Evolutionary conservation across 2,888 invertebrate genomes (phyloP).

Genomic region (Protophormia terraenovae): DNA sequence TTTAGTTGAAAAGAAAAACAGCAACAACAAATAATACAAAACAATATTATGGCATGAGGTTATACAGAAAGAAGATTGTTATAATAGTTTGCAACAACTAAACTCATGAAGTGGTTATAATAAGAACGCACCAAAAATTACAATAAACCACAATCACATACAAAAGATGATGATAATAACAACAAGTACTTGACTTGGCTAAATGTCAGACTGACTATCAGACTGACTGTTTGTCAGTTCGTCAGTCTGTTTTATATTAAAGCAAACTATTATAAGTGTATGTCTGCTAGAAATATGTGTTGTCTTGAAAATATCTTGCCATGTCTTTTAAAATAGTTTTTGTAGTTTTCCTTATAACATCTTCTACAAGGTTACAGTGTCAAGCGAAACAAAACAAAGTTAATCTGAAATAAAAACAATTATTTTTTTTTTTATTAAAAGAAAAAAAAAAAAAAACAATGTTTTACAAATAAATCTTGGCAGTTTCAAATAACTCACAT

Average conservation of each 20-base stretch:
- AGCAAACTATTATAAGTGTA: neutral
- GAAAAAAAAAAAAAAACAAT: too few species aligned
- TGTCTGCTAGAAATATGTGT: slow-evolving; percentile 11
- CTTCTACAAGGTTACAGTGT: neutral
- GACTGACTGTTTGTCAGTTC: neutral
- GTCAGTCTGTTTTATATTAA: slow-evolving; percentile 20
- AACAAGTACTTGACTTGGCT: slow-evolving; percentile 16
- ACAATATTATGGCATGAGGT: neutral
- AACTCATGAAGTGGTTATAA: slow-evolving; percentile 63
- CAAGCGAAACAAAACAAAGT: too few species aligned
- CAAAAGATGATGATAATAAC: slow-evolving; percentile 8
- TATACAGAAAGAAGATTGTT: slow-evolving; percentile 54
- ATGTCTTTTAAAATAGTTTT: slow-evolving; percentile 23
- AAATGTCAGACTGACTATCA: neutral
- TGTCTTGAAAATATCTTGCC: slow-evolving; percentile 46
- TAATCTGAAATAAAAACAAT: too few species aligned
- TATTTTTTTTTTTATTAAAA: too few species aligned
- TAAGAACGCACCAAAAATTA: slow-evolving; percentile 63
- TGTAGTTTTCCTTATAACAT: neutral
- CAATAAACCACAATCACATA: slow-evolving; percentile 53
- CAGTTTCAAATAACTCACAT: too few species aligned
- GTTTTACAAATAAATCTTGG: too few species aligned
- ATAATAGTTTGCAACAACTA: slow-evolving; percentile 67
- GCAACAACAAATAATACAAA: slow-evolving; percentile 28
- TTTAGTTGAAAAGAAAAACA: slow-evolving; percentile 18